Evolutionary conservation across 2,888 invertebrate species (phyloP).

Genomic region (Clivina fossor): DNA sequence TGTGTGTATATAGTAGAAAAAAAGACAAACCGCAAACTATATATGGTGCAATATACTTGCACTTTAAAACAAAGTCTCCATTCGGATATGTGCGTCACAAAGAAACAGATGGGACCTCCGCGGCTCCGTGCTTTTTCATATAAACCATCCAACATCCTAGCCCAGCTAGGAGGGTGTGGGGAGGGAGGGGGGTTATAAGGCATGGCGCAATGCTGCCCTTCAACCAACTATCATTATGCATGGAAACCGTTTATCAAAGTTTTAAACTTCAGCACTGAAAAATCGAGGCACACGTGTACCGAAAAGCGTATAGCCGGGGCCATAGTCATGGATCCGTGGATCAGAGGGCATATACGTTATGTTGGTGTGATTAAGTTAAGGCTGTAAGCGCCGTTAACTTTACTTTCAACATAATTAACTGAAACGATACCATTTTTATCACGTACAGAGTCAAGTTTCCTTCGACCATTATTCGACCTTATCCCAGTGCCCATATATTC

Average conservation of each 20-base stretch:
- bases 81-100: too few relatives aligned
- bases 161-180: too few relatives aligned
- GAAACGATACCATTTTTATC: conserved; percentile 5
- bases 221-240: conserved; percentile 23
- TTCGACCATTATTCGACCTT: too few relatives aligned
- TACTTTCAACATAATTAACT: conserved; percentile 8
- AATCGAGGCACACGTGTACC: conserved; percentile 4
- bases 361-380: conserved; percentile 9
- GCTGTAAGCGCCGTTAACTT: background rate
- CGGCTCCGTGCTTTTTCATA: conserved; percentile 18
- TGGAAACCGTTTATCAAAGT: conserved; percentile 27
- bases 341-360: background rate
- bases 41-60: too few relatives aligned
- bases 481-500: too few relatives aligned
- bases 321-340: too few relatives aligned
- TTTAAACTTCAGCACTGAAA: conserved; percentile 17
- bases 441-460: conserved; percentile 10
- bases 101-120: conserved; percentile 19
- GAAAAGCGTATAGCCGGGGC: background rate
- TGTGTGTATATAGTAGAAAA: too few relatives aligned
- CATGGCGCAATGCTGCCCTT: too few relatives aligned
- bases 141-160: too few relatives aligned
- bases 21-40: too few relatives aligned
- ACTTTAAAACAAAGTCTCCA: too few relatives aligned
- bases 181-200: too few relatives aligned